Percentiles rank a stretch among this genome's conserved stretches.
Evolutionary conservation across 2,888 invertebrate species (phyloP).

Genomic region (Minunthozetes semirufus): DNA sequence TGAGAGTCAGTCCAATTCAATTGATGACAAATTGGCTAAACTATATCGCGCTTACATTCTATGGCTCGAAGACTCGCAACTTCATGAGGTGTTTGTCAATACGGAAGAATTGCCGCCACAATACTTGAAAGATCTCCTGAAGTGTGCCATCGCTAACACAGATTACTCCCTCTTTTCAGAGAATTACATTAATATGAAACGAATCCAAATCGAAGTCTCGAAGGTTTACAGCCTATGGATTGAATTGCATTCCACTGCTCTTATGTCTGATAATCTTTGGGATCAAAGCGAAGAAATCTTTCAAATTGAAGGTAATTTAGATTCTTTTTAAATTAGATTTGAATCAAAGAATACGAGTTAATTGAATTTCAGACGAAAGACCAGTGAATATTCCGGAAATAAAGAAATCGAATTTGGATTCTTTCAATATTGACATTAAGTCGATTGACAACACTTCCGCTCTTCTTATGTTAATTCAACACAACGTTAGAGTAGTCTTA

Average conservation of each 20-base stretch:
- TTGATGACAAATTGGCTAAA: constrained; percentile 27
- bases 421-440: constrained; percentile 20
- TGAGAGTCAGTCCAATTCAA: background rate
- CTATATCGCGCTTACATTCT: constrained; percentile 35
- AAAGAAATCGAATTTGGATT: constrained; percentile 1
- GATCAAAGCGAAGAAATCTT: background rate
- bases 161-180: background rate
- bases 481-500: constrained; percentile 33
- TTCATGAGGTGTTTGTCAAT: constrained; percentile 38
- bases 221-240: background rate
- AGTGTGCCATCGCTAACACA: constrained; percentile 29
- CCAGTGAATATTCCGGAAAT: background rate
- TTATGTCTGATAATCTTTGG: background rate
- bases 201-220: background rate
- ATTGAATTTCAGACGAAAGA: background rate
- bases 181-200: background rate
- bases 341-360: background rate
- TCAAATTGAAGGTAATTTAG: background rate
- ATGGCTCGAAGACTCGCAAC: constrained; percentile 37
- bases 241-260: constrained; percentile 6
- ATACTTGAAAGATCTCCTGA: constrained; percentile 33
- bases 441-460: constrained; percentile 5
- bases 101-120: constrained; percentile 34
- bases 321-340: background rate
- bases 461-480: constrained; percentile 9